Evolutionary conservation across 1,140 invertebrate species (phyloP).

Genomic region (Psix sp.): DNA sequence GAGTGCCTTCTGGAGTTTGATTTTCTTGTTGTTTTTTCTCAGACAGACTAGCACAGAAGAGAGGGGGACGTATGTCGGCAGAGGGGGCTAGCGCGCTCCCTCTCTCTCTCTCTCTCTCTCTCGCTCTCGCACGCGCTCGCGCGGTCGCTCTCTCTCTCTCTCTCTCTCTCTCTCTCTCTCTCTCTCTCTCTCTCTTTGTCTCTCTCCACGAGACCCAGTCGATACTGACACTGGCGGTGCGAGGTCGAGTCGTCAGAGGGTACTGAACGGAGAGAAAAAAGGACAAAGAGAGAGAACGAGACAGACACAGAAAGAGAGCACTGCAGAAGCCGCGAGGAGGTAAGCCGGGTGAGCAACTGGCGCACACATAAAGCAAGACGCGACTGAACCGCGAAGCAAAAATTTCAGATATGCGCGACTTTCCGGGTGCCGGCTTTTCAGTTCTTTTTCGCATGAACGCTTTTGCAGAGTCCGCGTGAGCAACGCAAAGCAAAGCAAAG

Average conservation of each 20-base stretch:
- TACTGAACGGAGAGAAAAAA: conserved; percentile 66
- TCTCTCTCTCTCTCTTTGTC: not conserved
- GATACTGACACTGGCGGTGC: conserved; percentile 73
- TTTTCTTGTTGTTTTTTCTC: no score
- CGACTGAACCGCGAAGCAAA: conserved; percentile 12
- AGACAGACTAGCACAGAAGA: no score
- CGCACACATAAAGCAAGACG: conserved; percentile 14
- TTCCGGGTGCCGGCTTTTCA: conserved; percentile 7
- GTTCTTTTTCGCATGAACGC: conserved; percentile 9
- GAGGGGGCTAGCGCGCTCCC: no score
- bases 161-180: conserved; percentile 5
- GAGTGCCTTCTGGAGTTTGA: no score
- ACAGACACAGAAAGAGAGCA: no score
- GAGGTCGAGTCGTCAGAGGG: conserved; percentile 75
- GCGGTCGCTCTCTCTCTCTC: no score
- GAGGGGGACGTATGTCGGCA: no score
- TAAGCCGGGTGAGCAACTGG: not conserved
- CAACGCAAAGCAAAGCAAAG: not conserved
- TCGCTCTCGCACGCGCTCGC: no score
- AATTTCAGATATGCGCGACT: conserved; percentile 13
- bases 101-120: no score
- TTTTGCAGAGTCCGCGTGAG: not conserved
- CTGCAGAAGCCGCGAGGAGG: conserved; percentile 16
- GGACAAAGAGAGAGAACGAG: conserved; percentile 27
- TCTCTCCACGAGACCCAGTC: conserved; percentile 68